phyloP scores from a whole-genome alignment of 2,113 vertebrate genomes.

The Motacilla tschutschensis region DNA sequence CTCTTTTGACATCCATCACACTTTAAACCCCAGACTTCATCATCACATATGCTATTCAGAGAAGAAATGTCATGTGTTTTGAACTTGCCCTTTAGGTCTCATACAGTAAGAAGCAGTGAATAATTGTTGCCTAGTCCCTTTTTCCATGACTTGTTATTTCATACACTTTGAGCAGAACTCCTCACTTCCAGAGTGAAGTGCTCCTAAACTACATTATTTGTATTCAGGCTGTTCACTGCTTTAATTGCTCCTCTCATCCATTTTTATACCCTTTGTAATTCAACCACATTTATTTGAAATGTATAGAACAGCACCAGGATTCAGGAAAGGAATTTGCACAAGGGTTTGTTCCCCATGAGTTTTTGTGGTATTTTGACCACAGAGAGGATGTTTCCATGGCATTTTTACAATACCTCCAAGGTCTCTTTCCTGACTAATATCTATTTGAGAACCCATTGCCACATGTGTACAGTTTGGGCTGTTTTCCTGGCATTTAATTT shows the following conservation, averaged over 20 bases:
- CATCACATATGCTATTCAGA: background rate
- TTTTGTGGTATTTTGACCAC: slow-evolving; percentile 1
- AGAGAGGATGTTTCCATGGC: background rate
- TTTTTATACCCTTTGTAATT: background rate
- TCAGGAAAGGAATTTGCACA: background rate
- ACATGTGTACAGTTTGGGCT: background rate
- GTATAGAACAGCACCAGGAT: background rate
- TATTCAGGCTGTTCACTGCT: background rate
- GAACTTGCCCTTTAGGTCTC: background rate
- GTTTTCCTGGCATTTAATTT: background rate
- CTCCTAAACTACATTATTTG: background rate
- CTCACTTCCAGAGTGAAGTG: slow-evolving; percentile 12
- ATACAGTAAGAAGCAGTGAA: background rate
- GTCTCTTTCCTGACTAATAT: slow-evolving; percentile 9
- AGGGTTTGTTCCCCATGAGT: background rate
- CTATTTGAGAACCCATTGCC: background rate
- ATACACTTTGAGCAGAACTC: background rate
- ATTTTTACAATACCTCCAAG: slow-evolving; percentile 16
- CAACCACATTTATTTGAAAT: background rate
- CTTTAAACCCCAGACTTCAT: background rate
- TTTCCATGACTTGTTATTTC: slow-evolving; percentile 4
- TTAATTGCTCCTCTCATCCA: slow-evolving; percentile 4
- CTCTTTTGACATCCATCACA: background rate
- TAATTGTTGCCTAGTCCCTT: background rate
- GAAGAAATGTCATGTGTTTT: background rate